Conservation (phyloP, 2,888 invertebrate species). For the Euphydryas editha region DNA sequence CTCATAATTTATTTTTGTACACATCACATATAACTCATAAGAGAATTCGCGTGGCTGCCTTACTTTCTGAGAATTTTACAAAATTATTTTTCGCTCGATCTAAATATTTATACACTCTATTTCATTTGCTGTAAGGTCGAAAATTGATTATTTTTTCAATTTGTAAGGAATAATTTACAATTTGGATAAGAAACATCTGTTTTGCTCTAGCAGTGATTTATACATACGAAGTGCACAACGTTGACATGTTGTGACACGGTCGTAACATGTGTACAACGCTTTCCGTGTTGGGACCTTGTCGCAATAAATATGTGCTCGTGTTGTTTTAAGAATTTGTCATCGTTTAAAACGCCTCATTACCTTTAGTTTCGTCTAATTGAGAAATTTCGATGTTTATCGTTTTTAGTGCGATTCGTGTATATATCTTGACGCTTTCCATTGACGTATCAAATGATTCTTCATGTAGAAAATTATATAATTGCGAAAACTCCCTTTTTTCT, state of each 20-base stretch:
- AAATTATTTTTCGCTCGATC: neutral
- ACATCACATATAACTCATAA: constrained; percentile 10
- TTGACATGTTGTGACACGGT: constrained; percentile 44
- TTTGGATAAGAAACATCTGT: constrained; percentile 35
- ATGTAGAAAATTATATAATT: too few relatives aligned
- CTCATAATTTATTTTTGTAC: constrained; percentile 23
- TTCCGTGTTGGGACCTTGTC: constrained; percentile 29
- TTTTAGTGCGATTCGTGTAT: neutral
- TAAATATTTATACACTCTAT: neutral
- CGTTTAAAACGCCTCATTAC: constrained; percentile 18
- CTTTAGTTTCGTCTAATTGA: constrained; percentile 6
- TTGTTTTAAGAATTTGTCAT: constrained; percentile 26
- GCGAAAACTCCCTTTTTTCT: too few relatives aligned
- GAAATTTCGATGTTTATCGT: constrained; percentile 2
- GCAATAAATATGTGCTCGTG: constrained; percentile 18
- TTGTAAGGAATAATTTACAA: neutral
- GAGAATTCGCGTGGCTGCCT: constrained; percentile 8
- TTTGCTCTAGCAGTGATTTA: constrained; percentile 42
- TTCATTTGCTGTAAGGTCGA: neutral
- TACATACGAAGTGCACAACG: constrained; percentile 34
- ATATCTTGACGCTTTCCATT: neutral
- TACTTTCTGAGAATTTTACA: constrained; percentile 9
- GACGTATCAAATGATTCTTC: neutral
- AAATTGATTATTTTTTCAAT: constrained; percentile 4
- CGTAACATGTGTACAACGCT: constrained; percentile 35